Evolutionary conservation across 1,140 invertebrate species (phyloP).

Genomic region (Drosophila rufa): DNA sequence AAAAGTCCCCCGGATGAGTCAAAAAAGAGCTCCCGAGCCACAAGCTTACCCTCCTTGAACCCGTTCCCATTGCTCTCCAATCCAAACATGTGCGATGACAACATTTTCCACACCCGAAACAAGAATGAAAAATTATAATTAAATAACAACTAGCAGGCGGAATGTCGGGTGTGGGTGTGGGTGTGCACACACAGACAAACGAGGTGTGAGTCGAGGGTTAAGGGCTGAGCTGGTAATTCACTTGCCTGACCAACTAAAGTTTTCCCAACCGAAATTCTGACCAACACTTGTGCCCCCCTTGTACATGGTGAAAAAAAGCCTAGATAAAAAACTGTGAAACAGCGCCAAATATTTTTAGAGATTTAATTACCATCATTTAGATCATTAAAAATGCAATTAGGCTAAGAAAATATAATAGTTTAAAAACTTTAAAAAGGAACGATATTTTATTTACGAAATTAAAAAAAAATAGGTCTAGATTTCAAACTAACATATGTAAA

Average conservation of each 20-base stretch:
- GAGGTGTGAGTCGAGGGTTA: constrained; percentile 28
- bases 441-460: no score
- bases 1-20: constrained; percentile 5
- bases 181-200: constrained; percentile 3
- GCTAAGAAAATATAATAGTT: no score
- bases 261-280: constrained; percentile 27
- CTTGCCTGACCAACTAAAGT: constrained; percentile 59
- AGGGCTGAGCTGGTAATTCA: constrained; percentile 63
- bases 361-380: background rate
- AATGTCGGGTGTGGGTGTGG: background rate
- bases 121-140: constrained; percentile 67
- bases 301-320: background rate
- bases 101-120: constrained; percentile 53
- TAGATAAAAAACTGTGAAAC: no score
- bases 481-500: no score
- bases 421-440: no score
- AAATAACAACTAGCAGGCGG: constrained; percentile 57
- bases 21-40: background rate
- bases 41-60: background rate
- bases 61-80: constrained; percentile 1
- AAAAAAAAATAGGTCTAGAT: no score
- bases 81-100: constrained; percentile 48
- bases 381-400: no score
- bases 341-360: no score
- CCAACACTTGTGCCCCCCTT: background rate